Evolutionary conservation across 1,140 invertebrate species (phyloP).

Genomic region (Protaetia brevitarsis): DNA sequence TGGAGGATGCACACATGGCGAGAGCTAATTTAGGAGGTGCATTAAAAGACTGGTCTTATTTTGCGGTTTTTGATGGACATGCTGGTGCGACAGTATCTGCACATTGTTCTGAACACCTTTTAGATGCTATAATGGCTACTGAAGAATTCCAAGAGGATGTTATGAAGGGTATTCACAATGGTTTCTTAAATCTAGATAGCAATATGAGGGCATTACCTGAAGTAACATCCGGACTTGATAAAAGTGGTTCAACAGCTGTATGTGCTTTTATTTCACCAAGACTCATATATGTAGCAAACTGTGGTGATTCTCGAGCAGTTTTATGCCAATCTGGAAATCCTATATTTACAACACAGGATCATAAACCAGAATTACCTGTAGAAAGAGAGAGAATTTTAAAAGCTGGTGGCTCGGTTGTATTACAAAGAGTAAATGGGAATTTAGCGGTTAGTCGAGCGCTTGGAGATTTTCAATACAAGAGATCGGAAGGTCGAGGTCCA

Average conservation of each 20-base stretch:
- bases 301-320: conserved; percentile 93
- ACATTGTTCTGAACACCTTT: conserved; percentile 88
- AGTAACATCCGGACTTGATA: conserved; percentile 82
- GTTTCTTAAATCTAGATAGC: conserved; percentile 83
- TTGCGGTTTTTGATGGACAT: conserved; percentile 99
- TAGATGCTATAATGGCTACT: conserved; percentile 80
- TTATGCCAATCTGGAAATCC: conserved; percentile 77
- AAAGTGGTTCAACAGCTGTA: conserved; percentile 95
- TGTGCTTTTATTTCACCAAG: conserved; percentile 90
- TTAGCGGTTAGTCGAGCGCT: conserved; percentile 93
- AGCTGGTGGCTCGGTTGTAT: conserved; percentile 97
- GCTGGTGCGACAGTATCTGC: conserved; percentile 90
- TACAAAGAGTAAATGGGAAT: conserved; percentile 92
- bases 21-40: conserved; percentile 63
- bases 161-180: conserved; percentile 80
- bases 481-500: conserved; percentile 77
- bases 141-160: conserved; percentile 82
- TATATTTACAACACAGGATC: conserved; percentile 90
- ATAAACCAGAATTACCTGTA: conserved; percentile 88
- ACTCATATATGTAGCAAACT: conserved; percentile 83
- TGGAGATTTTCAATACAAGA: conserved; percentile 98
- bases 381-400: conserved; percentile 93
- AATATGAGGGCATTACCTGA: conserved; percentile 85
- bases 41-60: conserved; percentile 93
- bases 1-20: conserved; percentile 97